Conservation (phyloP, 2,888 invertebrate species). For the Drosophila barbarae region DNA sequence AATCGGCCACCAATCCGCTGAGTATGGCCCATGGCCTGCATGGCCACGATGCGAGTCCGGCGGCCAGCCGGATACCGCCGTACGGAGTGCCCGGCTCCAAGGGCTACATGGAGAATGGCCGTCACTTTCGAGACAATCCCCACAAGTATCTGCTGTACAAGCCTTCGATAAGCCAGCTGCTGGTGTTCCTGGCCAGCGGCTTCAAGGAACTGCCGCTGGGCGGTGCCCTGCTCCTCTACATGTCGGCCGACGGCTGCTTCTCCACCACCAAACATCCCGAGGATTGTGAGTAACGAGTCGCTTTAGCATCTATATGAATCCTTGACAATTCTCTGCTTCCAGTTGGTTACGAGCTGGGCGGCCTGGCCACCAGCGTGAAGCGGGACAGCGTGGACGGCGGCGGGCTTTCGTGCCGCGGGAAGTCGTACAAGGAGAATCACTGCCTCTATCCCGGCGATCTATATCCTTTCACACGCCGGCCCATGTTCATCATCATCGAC, state of each 20-base stretch:
- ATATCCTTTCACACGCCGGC: constrained; percentile 94
- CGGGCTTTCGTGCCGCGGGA: constrained; percentile 78
- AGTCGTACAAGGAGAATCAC: constrained; percentile 84
- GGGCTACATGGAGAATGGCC: constrained; percentile 86
- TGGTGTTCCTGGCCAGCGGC: constrained; percentile 94
- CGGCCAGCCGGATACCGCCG: constrained; percentile 80
- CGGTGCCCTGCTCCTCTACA: constrained; percentile 93
- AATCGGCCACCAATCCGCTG: constrained; percentile 86
- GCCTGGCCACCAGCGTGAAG: constrained; percentile 92
- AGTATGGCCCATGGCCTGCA: constrained; percentile 80
- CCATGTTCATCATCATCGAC: constrained; percentile 95
- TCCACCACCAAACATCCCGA: constrained; percentile 91
- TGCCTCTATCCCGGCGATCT: constrained; percentile 96
- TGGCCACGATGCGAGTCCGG: constrained; percentile 80
- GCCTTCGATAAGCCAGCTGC: constrained; percentile 94
- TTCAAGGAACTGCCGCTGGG: constrained; percentile 96
- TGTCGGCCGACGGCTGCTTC: constrained; percentile 95
- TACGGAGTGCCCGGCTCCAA: constrained; percentile 81
- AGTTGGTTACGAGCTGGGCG: constrained; percentile 95
- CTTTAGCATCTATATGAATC: neutral
- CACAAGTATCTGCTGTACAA: constrained; percentile 98
- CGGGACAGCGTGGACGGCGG: constrained; percentile 83
- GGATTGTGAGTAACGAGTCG: constrained; percentile 85
- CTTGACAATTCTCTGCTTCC: constrained; percentile 54
- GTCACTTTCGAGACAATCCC: constrained; percentile 91